Conservation (phyloP, 2,113 vertebrate genomes). For the Trematomus loennbergii region DNA sequence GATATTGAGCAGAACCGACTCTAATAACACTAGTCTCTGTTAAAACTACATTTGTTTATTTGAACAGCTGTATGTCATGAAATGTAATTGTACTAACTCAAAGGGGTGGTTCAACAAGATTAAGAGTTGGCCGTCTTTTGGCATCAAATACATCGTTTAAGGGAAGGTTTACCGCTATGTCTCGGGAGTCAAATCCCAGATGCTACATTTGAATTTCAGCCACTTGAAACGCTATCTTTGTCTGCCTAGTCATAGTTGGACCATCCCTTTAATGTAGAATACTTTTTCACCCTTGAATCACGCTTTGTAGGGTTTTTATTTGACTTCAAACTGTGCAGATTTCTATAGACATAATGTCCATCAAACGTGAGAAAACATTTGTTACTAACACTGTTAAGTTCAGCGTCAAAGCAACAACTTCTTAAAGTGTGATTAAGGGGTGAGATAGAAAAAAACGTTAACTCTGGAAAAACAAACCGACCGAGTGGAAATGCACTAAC, state of each 20-base stretch:
- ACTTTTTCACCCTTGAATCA: constrained; percentile 2
- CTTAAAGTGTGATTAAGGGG: background rate
- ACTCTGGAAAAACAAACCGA: too few species aligned
- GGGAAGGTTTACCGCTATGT: too few species aligned
- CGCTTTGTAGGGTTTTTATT: background rate
- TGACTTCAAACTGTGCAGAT: background rate
- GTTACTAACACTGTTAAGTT: background rate
- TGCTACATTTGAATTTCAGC: background rate
- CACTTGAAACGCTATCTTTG: background rate
- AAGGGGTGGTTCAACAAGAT: background rate
- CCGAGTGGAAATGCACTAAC: too few species aligned
- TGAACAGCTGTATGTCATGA: background rate
- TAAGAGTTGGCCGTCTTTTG: background rate
- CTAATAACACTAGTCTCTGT: background rate
- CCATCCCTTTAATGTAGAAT: background rate
- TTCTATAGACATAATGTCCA: background rate
- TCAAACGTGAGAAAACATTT: background rate
- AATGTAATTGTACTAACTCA: background rate
- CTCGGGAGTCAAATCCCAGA: background rate
- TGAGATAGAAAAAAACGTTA: background rate
- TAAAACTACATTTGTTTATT: background rate
- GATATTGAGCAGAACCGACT: background rate
- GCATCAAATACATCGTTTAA: background rate
- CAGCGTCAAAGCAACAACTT: background rate
- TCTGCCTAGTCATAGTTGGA: constrained; percentile 5